Conservation (phyloP, 2,888 invertebrate genomes). For the Drosophila siamana region DNA sequence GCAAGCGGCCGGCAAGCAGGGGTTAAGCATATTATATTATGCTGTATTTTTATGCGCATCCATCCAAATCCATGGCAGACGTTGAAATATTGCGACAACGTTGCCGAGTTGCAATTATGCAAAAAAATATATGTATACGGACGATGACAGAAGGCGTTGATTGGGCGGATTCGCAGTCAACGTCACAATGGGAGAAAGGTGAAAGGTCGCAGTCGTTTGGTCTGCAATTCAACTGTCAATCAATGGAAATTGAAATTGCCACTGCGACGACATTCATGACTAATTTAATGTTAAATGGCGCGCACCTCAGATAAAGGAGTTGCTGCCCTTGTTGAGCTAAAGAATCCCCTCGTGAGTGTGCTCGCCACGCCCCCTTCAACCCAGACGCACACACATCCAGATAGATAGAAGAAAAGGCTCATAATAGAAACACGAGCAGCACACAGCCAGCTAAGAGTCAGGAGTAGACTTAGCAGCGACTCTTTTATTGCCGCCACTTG, state of each 20-base stretch:
- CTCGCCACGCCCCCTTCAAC: slow-evolving; percentile 2
- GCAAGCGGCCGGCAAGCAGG: slow-evolving; percentile 26
- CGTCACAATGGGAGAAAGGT: slow-evolving; percentile 5
- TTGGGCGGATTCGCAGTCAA: background rate
- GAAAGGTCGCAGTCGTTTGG: slow-evolving; percentile 38
- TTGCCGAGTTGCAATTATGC: slow-evolving; percentile 64
- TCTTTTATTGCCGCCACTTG: slow-evolving; percentile 78
- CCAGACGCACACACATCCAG: no score
- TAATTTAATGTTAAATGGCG: slow-evolving; percentile 71
- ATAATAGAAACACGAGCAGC: slow-evolving; percentile 49
- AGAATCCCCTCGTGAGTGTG: slow-evolving; percentile 17
- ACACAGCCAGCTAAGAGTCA: slow-evolving; percentile 7
- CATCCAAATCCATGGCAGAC: slow-evolving; percentile 47
- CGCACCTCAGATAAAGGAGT: slow-evolving; percentile 34
- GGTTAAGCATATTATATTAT: slow-evolving; percentile 62
- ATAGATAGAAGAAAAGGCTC: slow-evolving; percentile 1
- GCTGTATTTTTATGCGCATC: slow-evolving; percentile 61
- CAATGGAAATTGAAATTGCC: slow-evolving; percentile 66
- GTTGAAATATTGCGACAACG: slow-evolving; percentile 48
- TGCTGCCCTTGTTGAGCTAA: slow-evolving; percentile 15
- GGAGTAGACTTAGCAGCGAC: slow-evolving; percentile 43
- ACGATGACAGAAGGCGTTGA: no score
- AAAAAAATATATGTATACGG: slow-evolving; percentile 35
- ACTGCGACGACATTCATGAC: slow-evolving; percentile 58
- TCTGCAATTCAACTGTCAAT: slow-evolving; percentile 44